Evolutionary conservation across 2,113 vertebrate species (phyloP).

Genomic region (Podarcis raffonei): DNA sequence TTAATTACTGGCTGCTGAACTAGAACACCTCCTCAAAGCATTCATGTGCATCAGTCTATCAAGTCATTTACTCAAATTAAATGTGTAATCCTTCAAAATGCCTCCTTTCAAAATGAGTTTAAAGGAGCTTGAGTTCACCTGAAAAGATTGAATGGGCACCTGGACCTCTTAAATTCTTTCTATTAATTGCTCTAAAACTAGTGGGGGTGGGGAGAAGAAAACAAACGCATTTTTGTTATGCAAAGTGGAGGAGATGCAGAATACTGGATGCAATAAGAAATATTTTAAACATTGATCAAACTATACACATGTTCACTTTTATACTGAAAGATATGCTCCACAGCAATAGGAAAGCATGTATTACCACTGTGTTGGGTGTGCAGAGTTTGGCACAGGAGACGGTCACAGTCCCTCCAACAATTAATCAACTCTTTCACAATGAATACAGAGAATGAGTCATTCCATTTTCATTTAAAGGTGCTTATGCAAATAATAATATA

Average conservation of each 20-base stretch:
- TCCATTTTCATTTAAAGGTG: slow-evolving; percentile 71
- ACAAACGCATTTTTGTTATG: slow-evolving; percentile 41
- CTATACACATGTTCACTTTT: slow-evolving; percentile 26
- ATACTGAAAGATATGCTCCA: slow-evolving; percentile 44
- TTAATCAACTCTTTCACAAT: slow-evolving; percentile 74
- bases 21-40: slow-evolving; percentile 80
- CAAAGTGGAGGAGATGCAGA: background rate
- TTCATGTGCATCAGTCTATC: slow-evolving; percentile 87
- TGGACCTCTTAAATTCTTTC: slow-evolving; percentile 78
- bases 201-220: slow-evolving; percentile 64
- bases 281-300: slow-evolving; percentile 12
- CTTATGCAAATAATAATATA: slow-evolving; percentile 74
- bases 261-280: background rate
- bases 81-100: slow-evolving; percentile 88
- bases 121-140: slow-evolving; percentile 85
- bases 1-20: slow-evolving; percentile 82
- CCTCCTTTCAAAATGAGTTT: slow-evolving; percentile 87
- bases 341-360: slow-evolving; percentile 48
- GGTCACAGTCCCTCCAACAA: slow-evolving; percentile 65
- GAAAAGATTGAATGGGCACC: slow-evolving; percentile 80
- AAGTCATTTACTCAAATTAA: slow-evolving; percentile 88
- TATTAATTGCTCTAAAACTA: slow-evolving; percentile 79
- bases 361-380: slow-evolving; percentile 2
- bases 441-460: slow-evolving; percentile 72
- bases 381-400: slow-evolving; percentile 24